These are phyloP conservation scores for Lonchura striata DNA, from an alignment of 2,113 vertebrate species.

Conservation along the genomic window DNA sequence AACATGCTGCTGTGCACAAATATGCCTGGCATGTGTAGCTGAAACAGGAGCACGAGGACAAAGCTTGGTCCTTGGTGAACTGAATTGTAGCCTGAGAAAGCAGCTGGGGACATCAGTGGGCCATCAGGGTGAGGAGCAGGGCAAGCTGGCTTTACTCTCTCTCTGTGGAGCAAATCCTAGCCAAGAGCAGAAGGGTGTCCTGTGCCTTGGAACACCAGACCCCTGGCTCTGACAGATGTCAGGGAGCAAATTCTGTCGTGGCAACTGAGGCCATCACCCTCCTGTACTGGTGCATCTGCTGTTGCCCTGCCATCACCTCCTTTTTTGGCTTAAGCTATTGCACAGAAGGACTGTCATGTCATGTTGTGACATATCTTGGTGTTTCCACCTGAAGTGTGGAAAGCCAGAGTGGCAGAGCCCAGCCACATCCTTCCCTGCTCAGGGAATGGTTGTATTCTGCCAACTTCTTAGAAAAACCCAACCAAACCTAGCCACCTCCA, in stretches of 20 bases:
- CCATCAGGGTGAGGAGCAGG: not conserved
- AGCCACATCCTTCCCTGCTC: not conserved
- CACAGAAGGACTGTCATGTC: fast-evolving
- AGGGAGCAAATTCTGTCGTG: not conserved
- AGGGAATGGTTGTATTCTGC: not conserved
- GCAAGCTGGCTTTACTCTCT: not conserved
- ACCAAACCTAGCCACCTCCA: not conserved
- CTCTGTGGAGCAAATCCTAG: not conserved
- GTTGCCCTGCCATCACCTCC: not conserved
- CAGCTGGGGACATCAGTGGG: not conserved
- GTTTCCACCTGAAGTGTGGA: not conserved
- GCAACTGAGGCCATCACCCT: not conserved
- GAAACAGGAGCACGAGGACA: not conserved
- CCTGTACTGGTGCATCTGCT: not conserved
- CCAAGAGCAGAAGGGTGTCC: not conserved
- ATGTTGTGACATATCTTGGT: not conserved
- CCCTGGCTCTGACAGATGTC: fast-evolving
- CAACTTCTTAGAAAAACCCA: not conserved
- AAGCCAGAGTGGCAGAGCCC: not conserved
- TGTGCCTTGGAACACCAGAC: not conserved
- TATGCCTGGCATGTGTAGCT: fast-evolving
- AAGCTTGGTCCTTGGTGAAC: not conserved
- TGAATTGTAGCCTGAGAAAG: not conserved
- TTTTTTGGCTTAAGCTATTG: not conserved
- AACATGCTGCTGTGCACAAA: not conserved